A percentile compares a stretch with the other conserved stretches of the same genome.
Conservation (phyloP, 2,888 invertebrate species). For the Rhagonycha lutea region DNA sequence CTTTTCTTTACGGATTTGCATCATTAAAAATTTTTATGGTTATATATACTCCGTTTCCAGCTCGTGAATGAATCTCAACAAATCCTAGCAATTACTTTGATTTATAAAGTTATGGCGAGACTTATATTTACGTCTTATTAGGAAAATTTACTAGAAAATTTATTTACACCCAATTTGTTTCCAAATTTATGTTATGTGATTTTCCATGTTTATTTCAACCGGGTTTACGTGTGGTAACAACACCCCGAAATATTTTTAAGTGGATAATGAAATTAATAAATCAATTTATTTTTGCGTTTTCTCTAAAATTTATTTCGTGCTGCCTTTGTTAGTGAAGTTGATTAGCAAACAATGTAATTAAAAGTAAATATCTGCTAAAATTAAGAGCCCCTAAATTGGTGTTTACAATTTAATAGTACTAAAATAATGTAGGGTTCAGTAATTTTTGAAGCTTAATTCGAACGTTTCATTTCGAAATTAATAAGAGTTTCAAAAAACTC, state of each 20-base stretch:
- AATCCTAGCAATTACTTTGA: background rate
- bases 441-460: background rate
- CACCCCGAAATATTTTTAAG: background rate
- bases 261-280: background rate
- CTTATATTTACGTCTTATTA: background rate
- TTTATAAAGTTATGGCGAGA: background rate
- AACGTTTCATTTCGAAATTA: background rate
- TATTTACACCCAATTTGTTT: background rate
- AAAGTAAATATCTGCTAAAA: background rate
- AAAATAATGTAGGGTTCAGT: background rate
- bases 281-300: background rate
- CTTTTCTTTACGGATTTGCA: background rate
- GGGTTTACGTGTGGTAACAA: background rate
- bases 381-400: background rate
- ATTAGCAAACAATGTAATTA: background rate
- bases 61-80: background rate
- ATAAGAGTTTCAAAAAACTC: background rate
- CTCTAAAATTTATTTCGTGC: background rate
- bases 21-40: background rate
- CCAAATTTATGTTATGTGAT: background rate
- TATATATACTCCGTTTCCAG: background rate
- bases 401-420: background rate
- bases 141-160: background rate
- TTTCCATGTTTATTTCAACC: background rate
- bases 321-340: too few species aligned